phyloP scores from a whole-genome alignment of 2,888 invertebrate genomes.

The Dione vanillae region DNA sequence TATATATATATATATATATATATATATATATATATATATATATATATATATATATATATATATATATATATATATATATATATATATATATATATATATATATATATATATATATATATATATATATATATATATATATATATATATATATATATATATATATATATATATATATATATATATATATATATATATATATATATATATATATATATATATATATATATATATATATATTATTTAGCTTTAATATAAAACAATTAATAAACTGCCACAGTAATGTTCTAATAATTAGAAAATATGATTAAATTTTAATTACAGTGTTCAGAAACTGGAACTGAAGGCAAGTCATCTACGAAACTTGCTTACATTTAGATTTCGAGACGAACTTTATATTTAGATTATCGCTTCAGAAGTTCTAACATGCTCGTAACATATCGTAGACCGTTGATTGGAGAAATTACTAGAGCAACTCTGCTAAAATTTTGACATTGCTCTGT shows the following conservation, averaged over 20 bases:
- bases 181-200: no score
- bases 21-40: no score
- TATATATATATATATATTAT: no score
- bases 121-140: no score
- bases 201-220: no score
- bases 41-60: background rate
- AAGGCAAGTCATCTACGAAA: slow-evolving; percentile 37
- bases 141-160: no score
- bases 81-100: no score
- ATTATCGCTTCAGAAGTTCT: slow-evolving; percentile 22
- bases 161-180: no score
- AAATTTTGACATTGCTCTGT: background rate
- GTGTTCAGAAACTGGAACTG: slow-evolving; percentile 4
- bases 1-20: no score
- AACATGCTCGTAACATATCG: slow-evolving; percentile 15
- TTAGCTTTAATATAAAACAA: no score
- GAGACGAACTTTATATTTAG: slow-evolving; percentile 22
- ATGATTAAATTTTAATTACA: slow-evolving; percentile 53
- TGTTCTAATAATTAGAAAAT: slow-evolving; percentile 1
- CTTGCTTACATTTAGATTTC: slow-evolving; percentile 26
- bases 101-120: no score
- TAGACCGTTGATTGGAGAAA: slow-evolving; percentile 2
- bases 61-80: no score
- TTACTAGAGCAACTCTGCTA: background rate
- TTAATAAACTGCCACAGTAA: background rate